Conservation (phyloP, 2,797 vertebrate species). For the Muraenolepis orangiensis region DNA sequence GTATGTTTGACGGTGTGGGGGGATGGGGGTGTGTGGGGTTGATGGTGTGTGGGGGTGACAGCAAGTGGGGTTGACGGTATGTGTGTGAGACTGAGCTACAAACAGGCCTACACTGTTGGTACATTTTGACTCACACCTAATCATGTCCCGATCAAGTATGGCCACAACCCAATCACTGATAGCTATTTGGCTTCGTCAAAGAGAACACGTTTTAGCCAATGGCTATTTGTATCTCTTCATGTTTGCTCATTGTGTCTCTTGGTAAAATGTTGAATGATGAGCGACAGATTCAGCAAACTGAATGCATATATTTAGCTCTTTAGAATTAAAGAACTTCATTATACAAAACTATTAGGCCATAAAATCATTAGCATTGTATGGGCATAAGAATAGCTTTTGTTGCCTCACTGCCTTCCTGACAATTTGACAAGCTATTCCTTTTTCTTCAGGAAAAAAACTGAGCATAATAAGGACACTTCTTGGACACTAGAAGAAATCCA, state of each 20-base stretch:
- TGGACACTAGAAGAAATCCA: neutral
- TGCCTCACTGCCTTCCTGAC: neutral
- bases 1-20: no score
- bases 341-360: conserved; percentile 16
- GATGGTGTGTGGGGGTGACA: no score
- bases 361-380: conserved; percentile 29
- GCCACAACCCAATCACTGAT: conserved; percentile 36
- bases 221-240: conserved; percentile 42
- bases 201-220: conserved; percentile 38
- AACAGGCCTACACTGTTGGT: conserved; percentile 9
- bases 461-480: neutral
- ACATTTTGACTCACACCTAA: neutral
- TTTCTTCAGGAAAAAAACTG: neutral
- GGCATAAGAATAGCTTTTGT: neutral
- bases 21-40: no score
- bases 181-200: conserved; percentile 31
- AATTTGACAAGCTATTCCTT: neutral
- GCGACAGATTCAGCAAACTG: conserved; percentile 17
- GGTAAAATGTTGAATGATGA: conserved; percentile 26
- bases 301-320: neutral
- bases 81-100: neutral
- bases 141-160: conserved; percentile 33
- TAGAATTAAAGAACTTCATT: neutral
- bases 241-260: conserved; percentile 24
- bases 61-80: no score